These are phyloP conservation scores for Phorcus lineatus DNA, from an alignment of 2,888 invertebrate species.

Conservation along the genomic window DNA sequence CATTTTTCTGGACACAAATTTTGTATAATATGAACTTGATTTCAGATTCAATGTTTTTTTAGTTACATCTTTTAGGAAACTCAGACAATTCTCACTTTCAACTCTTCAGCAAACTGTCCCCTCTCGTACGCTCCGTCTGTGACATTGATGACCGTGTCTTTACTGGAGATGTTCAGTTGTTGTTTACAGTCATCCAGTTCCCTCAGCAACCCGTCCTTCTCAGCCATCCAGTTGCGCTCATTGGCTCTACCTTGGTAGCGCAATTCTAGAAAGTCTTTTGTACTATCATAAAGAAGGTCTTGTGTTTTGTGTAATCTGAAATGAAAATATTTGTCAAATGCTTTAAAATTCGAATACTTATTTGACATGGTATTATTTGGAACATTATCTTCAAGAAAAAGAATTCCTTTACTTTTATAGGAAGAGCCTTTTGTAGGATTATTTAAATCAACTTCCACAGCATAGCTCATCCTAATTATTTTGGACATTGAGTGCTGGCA, in stretches of 20 bases:
- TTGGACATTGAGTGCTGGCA: no score
- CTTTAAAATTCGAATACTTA: no score
- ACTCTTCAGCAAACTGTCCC: slow-evolving; percentile 57
- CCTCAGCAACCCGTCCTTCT: slow-evolving; percentile 73
- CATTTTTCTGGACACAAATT: no score
- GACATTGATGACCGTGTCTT: slow-evolving; percentile 41
- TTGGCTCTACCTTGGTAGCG: slow-evolving; percentile 71
- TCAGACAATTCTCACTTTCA: slow-evolving; percentile 50
- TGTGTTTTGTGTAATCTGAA: slow-evolving; percentile 75
- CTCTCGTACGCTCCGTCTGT: slow-evolving; percentile 38
- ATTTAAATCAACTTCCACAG: no score
- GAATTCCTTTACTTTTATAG: no score
- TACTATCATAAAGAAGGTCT: slow-evolving; percentile 75
- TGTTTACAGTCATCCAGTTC: slow-evolving; percentile 69
- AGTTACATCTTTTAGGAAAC: background rate
- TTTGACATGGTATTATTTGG: no score
- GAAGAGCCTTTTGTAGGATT: no score
- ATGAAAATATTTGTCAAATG: background rate
- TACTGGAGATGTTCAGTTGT: slow-evolving; percentile 43
- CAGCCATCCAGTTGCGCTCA: slow-evolving; percentile 74
- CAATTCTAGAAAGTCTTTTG: slow-evolving; percentile 74
- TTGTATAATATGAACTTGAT: no score
- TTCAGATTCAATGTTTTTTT: no score
- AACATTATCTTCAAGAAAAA: no score
- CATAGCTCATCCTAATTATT: no score